Evolutionary conservation across 2,888 invertebrate genomes (phyloP).

Genomic region (Melieria omissa): DNA sequence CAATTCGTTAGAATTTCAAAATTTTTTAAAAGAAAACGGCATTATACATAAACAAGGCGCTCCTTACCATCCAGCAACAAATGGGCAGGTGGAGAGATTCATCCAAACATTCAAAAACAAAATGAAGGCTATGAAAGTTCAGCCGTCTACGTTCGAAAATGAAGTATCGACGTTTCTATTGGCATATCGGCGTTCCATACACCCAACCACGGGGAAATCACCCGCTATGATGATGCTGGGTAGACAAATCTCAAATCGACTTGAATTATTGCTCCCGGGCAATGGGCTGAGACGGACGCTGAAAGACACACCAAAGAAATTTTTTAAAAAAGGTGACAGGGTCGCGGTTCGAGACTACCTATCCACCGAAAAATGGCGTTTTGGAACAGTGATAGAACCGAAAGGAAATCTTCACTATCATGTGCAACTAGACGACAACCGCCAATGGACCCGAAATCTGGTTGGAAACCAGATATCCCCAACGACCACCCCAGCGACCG

Average conservation of each 20-base stretch:
- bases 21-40: conserved; percentile 37
- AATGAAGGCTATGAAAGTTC: background rate
- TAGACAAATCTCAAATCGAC: background rate
- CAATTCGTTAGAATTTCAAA: conserved; percentile 37
- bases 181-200: background rate
- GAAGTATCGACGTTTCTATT: background rate
- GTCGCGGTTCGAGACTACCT: too few relatives aligned
- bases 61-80: conserved; percentile 38
- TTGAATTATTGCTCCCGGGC: background rate
- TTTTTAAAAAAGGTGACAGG: too few relatives aligned
- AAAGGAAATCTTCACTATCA: too few relatives aligned
- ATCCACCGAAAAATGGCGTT: too few relatives aligned
- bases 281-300: background rate
- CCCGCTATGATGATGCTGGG: too few relatives aligned
- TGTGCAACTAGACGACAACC: too few relatives aligned
- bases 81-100: conserved; percentile 9
- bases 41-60: conserved; percentile 41
- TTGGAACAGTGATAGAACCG: too few relatives aligned
- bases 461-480: too few relatives aligned
- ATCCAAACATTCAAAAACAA: conserved; percentile 4
- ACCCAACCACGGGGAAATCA: too few relatives aligned
- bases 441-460: too few relatives aligned
- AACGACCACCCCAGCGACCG: too few relatives aligned
- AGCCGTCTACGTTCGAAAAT: background rate
- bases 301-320: too few relatives aligned